Evolutionary conservation across 2,113 vertebrate species (phyloP), one percentile per base, ranked within the genome.

Genomic region (Zosterops japonicus): DNA sequence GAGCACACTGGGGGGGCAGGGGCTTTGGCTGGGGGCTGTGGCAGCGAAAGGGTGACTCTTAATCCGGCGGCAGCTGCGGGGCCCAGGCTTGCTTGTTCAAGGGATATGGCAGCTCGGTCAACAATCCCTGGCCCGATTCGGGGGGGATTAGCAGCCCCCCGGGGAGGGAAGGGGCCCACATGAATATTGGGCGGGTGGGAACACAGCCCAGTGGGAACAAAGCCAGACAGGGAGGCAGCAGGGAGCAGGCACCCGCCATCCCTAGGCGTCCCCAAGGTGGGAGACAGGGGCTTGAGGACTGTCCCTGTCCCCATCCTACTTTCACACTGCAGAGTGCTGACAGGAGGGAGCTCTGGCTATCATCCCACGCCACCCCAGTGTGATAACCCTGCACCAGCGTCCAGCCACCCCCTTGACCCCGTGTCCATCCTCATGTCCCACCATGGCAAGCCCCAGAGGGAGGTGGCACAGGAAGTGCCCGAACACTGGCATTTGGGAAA

Each of bases 51-150:
- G 75, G 96, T 97, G 88, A 60, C 61, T 80, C 70, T 50, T 95
- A 95, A 93, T 96, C 97, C 70, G 5, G 60, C 16, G 0, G 95
- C 96, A 97, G 95, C 97, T 96, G 95, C 29, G 29, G 81, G 69
- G 83, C 93, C 89, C 29, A 8, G 72, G 74, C 88, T 94, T 97
- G 95, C 96, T 97, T 97, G 96, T 96, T 93, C 93, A 96, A 96
- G 95, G 97, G 97, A 97, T 97, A 94, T 90, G 90, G 85, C 95
- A 94, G 90, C 93, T 97, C 31, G 70, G 93, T 96, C 96, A 95
- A 95, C 95, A 95, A 89, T 94, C 90, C 92, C 87, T 1, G 16
- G 94, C 85, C 85, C 36, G 3, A 91, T 93, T 83, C 3, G 19
- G 94, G 87, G 68, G 39, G 95, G 90, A 87, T 97, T 97, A 97